These are phyloP conservation scores for Homarus gammarus DNA, from an alignment of 2,888 invertebrate genomes.

Conservation along the genomic window DNA sequence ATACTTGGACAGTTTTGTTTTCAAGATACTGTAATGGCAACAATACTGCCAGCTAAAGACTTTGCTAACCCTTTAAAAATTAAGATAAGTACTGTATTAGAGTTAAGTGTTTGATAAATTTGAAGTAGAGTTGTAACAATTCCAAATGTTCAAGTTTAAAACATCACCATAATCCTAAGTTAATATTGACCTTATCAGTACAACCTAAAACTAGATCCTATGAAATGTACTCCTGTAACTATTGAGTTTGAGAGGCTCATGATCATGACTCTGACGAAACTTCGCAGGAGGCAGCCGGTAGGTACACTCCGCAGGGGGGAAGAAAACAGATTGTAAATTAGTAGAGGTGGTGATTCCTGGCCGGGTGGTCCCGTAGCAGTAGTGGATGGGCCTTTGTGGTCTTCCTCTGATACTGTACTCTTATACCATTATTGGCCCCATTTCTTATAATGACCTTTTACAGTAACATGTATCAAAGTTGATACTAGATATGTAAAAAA, in stretches of 20 bases:
- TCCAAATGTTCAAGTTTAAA: too few species aligned
- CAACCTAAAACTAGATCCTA: not conserved
- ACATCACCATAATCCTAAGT: not conserved
- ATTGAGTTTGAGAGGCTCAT: slow-evolving; percentile 67
- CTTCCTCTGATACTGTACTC: not conserved
- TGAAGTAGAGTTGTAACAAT: too few species aligned
- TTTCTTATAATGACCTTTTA: slow-evolving; percentile 28
- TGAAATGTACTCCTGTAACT: not conserved
- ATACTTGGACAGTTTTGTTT: too few species aligned
- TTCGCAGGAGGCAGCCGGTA: slow-evolving; percentile 73
- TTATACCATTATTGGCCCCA: slow-evolving; percentile 10
- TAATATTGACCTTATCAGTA: not conserved
- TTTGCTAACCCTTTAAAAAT: too few species aligned
- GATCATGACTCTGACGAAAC: slow-evolving; percentile 73
- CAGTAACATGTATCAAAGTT: not conserved
- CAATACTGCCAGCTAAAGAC: too few species aligned
- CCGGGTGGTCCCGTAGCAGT: slow-evolving; percentile 30
- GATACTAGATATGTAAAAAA: not conserved
- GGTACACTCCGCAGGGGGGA: slow-evolving; percentile 77
- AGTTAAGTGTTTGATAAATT: too few species aligned
- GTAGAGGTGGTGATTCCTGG: slow-evolving; percentile 76
- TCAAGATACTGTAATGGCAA: too few species aligned
- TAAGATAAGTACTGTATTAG: too few species aligned
- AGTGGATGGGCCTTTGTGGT: slow-evolving; percentile 24
- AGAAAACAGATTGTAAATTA: slow-evolving; percentile 78